phyloP scores from a whole-genome alignment of 2,797 vertebrate species.

The Xenopus petersii region DNA sequence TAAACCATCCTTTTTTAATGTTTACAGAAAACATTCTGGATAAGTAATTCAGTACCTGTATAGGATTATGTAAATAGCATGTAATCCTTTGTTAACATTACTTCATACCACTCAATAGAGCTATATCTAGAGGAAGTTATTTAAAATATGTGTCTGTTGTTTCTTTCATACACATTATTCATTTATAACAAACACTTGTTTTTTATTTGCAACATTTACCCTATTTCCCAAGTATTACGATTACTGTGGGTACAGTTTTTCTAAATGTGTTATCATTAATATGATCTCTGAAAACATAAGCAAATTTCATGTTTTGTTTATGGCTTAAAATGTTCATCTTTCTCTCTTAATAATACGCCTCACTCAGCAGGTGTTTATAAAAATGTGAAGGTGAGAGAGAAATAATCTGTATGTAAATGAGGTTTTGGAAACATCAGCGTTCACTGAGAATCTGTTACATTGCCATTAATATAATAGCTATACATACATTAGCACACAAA shows the following conservation, averaged over 20 bases:
- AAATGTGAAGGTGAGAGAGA: conserved; percentile 31
- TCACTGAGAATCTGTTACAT: conserved; percentile 2
- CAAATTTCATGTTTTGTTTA: conserved; percentile 37
- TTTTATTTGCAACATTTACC: conserved; percentile 29
- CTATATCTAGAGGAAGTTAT: too few relatives aligned
- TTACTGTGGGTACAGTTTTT: conserved; percentile 34
- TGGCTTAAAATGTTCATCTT: conserved; percentile 23
- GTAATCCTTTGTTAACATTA: too few relatives aligned
- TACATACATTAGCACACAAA: conserved; percentile 5
- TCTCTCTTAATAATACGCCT: conserved; percentile 29
- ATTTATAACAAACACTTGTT: conserved; percentile 44
- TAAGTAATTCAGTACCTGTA: too few relatives aligned
- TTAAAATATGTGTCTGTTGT: not conserved
- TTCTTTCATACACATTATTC: conserved; percentile 15
- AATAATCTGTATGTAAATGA: conserved; percentile 43
- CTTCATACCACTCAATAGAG: too few relatives aligned
- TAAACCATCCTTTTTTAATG: too few relatives aligned
- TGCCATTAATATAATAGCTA: conserved; percentile 27
- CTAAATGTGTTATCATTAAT: conserved; percentile 42
- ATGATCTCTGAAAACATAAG: conserved; percentile 32
- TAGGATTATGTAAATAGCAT: too few relatives aligned
- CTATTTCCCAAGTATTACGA: conserved; percentile 26
- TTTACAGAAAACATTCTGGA: too few relatives aligned
- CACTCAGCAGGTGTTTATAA: conserved; percentile 25
- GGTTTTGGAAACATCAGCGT: conserved; percentile 13